These are phyloP conservation scores for Platyrinchus mystaceus DNA, from an alignment of 2,797 vertebrate genomes.

Conservation along the genomic window DNA sequence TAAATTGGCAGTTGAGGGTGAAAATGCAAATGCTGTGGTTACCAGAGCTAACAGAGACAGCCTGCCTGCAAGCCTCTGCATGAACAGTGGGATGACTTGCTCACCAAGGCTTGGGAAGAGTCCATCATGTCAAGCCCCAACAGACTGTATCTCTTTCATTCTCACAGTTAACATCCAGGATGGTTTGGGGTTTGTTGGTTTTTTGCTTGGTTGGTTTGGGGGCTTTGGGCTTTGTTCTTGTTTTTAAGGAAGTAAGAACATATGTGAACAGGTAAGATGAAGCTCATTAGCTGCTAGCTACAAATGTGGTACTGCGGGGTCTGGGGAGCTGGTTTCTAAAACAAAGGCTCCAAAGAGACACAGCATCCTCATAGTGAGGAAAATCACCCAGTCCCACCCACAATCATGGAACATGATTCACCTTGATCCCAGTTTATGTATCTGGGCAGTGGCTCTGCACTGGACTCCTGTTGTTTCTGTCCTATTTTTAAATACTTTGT, in stretches of 20 bases:
- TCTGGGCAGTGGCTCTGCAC: not conserved
- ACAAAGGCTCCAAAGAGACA: not conserved
- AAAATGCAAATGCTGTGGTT: conserved; percentile 37
- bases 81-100: not conserved
- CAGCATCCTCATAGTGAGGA: not conserved
- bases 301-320: fast-evolving
- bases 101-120: not conserved
- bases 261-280: not conserved
- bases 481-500: not conserved
- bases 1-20: not conserved
- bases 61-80: not conserved
- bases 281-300: not conserved
- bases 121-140: not conserved
- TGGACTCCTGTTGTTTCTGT: not conserved
- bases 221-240: not conserved
- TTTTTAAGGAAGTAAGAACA: not conserved
- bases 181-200: not conserved
- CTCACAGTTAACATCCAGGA: not conserved
- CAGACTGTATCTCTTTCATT: not conserved
- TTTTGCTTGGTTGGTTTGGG: not conserved
- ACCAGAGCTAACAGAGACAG: conserved; percentile 31
- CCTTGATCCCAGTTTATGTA: not conserved
- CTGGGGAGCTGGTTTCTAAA: not conserved
- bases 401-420: not conserved
- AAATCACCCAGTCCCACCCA: not conserved